Base-by-base conservation (phyloP, 2,888 invertebrate species). In the Clepsis dumicolana region DNA sequence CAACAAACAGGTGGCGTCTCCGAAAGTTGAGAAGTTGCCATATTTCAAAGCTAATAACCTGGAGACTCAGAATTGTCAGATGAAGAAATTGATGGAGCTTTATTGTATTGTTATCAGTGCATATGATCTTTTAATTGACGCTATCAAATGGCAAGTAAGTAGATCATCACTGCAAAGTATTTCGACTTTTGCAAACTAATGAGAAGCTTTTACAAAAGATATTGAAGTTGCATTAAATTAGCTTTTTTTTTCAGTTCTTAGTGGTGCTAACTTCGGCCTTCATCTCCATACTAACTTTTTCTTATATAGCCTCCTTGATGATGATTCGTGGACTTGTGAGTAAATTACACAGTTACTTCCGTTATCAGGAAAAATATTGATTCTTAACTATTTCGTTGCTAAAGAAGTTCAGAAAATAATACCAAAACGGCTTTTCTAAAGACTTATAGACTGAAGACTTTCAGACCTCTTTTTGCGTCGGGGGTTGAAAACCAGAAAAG, bases 131-230 rank as follows among this genome's bases (percentile, higher is more conserved):
- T 76, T 90, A 64, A 82, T 84, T 38, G 84, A 86, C 65, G 85
- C 89, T 1, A 80, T 89, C 24, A 89, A 88, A 73, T 90, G 88
- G 88, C 88, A 89, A 88, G 90, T 89, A 76, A 77, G 70, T 69
- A 48, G 35, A 24, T 4, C 8, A 38, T 38, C n/a, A 12, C 10
- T 2, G 10, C 18, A 44, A 14, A 3, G 7, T 29, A 29, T 29
- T 29, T 29, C n/a, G n/a, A n/a, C n/a, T n/a, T n/a, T n/a, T n/a
- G n/a, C n/a, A n/a, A n/a, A n/a, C n/a, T n/a, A n/a, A n/a, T n/a
- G n/a, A n/a, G n/a, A n/a, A n/a, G n/a, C n/a, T n/a, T n/a, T n/a
- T n/a, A n/a, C n/a, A n/a, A n/a, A n/a, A n/a, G n/a, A n/a, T n/a
- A n/a, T n/a, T n/a, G n/a, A n/a, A n/a, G n/a, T n/a, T n/a, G n/a